Percentiles rank a stretch among this genome's conserved stretches.
Conservation (phyloP, 2,888 invertebrate species). For the Drosophila anomalipes region DNA sequence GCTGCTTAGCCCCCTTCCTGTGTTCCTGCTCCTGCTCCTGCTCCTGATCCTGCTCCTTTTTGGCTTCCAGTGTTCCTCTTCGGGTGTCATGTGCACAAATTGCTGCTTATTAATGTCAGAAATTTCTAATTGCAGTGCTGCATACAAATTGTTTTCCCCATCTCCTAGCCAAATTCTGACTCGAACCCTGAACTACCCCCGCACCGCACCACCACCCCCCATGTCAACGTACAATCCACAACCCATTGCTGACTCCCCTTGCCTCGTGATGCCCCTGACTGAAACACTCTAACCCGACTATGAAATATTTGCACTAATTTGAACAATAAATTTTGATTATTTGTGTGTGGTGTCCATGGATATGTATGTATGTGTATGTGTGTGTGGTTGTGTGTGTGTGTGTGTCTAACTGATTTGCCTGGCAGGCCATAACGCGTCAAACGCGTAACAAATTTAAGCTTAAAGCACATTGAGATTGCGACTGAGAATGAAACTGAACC, state of each 20-base stretch:
- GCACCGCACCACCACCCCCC: background rate
- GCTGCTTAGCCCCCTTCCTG: background rate
- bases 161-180: background rate
- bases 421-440: slow-evolving; percentile 45
- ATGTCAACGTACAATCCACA: background rate
- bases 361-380: background rate
- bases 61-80: slow-evolving; percentile 9
- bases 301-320: slow-evolving; percentile 77
- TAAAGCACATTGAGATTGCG: slow-evolving; percentile 18
- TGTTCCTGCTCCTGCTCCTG: background rate
- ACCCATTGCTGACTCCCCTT: background rate
- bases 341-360: slow-evolving; percentile 40
- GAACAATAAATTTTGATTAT: slow-evolving; percentile 76
- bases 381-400: background rate
- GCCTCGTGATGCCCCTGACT: background rate
- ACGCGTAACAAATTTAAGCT: slow-evolving; percentile 40
- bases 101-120: slow-evolving; percentile 78
- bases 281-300: slow-evolving; percentile 36
- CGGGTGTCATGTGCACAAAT: slow-evolving; percentile 73
- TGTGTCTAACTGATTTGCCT: slow-evolving; percentile 43
- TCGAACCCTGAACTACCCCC: background rate
- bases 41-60: background rate
- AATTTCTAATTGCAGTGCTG: slow-evolving; percentile 76
- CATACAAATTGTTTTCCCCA: slow-evolving; percentile 66
- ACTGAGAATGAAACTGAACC: background rate